Percentiles rank a stretch among this genome's conserved stretches.
phyloP scores from a whole-genome alignment of 2,888 invertebrate species.

The Ochropacha duplaris region DNA sequence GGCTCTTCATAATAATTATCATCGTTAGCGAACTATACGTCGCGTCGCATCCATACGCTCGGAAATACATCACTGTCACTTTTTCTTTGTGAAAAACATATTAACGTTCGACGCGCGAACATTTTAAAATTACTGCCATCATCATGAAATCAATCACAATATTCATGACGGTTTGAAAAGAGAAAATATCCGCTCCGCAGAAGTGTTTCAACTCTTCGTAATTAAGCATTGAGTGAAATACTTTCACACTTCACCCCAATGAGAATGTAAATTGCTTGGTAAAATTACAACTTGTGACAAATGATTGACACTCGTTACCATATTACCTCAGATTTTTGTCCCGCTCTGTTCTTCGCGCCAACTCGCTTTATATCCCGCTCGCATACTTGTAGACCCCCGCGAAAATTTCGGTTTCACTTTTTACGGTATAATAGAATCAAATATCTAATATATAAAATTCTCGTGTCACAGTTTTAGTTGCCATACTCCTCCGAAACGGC shows the following conservation, averaged over 20 bases:
- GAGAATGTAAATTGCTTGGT: neutral
- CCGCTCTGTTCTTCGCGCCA: too few relatives aligned
- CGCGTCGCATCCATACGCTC: slow-evolving; percentile 19
- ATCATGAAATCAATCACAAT: slow-evolving; percentile 26
- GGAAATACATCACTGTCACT: slow-evolving; percentile 40
- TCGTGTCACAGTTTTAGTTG: too few relatives aligned
- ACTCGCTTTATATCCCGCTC: too few relatives aligned
- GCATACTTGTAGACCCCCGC: too few relatives aligned
- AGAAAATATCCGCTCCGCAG: neutral
- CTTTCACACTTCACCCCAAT: neutral
- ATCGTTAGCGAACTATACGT: slow-evolving; percentile 46
- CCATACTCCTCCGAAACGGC: too few relatives aligned
- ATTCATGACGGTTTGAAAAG: slow-evolving; percentile 7
- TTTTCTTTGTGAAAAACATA: slow-evolving; percentile 35
- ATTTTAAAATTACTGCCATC: slow-evolving; percentile 20
- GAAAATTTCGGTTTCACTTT: too few relatives aligned
- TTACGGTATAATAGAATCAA: too few relatives aligned
- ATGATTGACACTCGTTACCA: too few relatives aligned
- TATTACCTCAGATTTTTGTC: too few relatives aligned
- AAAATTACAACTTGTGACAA: too few relatives aligned
- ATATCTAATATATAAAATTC: too few relatives aligned
- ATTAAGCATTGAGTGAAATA: neutral
- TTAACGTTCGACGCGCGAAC: slow-evolving; percentile 29
- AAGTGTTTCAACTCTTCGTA: neutral
- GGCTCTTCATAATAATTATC: slow-evolving; percentile 60